Evolutionary conservation across 2,113 vertebrate genomes (phyloP), one percentile per base, ranked within the genome.

Genomic region (Festucalex cinctus): DNA sequence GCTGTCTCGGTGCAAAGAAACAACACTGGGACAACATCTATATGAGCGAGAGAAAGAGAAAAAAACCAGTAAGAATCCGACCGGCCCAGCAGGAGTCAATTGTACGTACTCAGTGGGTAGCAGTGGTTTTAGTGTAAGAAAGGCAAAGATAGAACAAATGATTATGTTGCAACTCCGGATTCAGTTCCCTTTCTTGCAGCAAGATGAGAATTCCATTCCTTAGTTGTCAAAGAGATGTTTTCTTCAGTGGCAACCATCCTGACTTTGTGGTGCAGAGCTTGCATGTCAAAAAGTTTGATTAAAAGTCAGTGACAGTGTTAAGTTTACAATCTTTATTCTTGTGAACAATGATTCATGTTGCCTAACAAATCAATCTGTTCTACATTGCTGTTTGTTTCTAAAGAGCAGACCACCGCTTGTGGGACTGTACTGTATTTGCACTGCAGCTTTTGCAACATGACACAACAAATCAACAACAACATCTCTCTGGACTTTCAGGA

Each of bases 391-490:
- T 78, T 75, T 70, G 74, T 78, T 82, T 72, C 57, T 76, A 83
- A 78, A 77, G 75, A 71, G 81, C 46, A 54, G 64, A 37, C 62
- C 90, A 91, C 93, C 94, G 91, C 93, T 93, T 93, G 90, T 79
- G 94, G 93, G 94, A 95, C 90, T 91, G 91, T 91, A 95, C 90
- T 91, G 91, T 91, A 92, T 94, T 95, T 93, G 94, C 93, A 93
- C 93, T 95, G 92, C 92, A 94, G 93, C 93, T 94, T 92, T 84
- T 90, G 89, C 88, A 92, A 94, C 93, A 94, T 93, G 91, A 95
- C 95, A 96, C 93, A 95, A 96, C 94, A 94, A 95, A 96, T 96
- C 88, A 93, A 93, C 94, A 92, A 93, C 90, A 93, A 93, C 88
- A 90, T 93, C 87, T 88, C 86, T 88, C 89, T 3, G 84, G 92